Evolutionary conservation across 2,113 vertebrate species (phyloP), one percentile per base, ranked within the genome.

Genomic region (Centropus unirufus): DNA sequence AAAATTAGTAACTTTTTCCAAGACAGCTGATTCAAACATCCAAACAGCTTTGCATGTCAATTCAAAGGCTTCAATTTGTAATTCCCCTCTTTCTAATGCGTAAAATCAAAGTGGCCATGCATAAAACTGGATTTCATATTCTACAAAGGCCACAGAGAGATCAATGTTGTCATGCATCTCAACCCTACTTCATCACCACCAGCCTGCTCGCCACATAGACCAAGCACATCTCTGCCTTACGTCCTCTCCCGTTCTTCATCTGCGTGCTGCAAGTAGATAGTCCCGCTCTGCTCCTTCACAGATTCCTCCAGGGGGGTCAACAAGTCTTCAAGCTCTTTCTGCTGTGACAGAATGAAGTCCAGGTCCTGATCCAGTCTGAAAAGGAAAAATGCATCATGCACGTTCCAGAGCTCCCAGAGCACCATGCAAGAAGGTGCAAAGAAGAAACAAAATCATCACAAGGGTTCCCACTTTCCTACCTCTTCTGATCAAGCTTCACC

Each of bases 341-440:
- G 99, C 93, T 99, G 99, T 1, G 99, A 99, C 74, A 99, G 96
- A 96, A 99, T 99, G 96, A 99, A 99, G 84, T 99, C 99, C 9
- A 99, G 98, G 32, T 99, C 99, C 97, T 99, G 99, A 97, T 99
- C 99, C 89, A 99, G 95, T 70, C 99, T 98, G 92, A 26, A 64
- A 75, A 58, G 16, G 42, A 44, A 44, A 44, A 44, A 44, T 16
- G 16, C 2, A 4, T 2, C 5, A 34, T 3, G 29, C 3, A 40
- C 20, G 2, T 8, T 27, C 40, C 23, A 29, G 1, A 23, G 32
- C 63, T 42, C 40, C 12, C 59, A 9, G 7, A 23, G 29, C 5
- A 19, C 19, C 59, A 9, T 3, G 5, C 30, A 23, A 30, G 13
- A 61, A 8, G 30, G 36, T 1, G 63, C 42, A 87, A 61, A 55